These are phyloP conservation scores for Phalloptychus januarius DNA, from an alignment of 2,797 vertebrate species.

Conservation along the genomic window DNA sequence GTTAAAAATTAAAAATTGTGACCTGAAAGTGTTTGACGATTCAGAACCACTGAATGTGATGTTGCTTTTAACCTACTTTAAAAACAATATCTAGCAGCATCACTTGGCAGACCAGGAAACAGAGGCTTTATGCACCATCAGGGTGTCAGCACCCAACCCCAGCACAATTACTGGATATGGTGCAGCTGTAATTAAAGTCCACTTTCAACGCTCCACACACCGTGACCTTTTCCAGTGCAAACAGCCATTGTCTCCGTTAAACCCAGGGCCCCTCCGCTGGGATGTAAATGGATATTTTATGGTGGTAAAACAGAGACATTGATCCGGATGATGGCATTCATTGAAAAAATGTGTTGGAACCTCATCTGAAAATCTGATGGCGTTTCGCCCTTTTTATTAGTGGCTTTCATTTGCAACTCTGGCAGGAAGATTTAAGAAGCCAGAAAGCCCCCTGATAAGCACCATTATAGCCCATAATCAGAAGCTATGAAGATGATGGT, in stretches of 20 bases:
- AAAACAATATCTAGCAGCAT: conserved; percentile 42
- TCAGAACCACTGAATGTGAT: too few species aligned
- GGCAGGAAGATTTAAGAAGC: conserved; percentile 51
- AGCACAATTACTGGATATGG: conserved; percentile 60
- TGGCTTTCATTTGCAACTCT: conserved; percentile 40
- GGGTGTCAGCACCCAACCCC: conserved; percentile 56
- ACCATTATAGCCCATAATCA: conserved; percentile 72
- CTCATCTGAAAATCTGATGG: conserved; percentile 27
- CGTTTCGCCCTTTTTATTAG: conserved; percentile 36
- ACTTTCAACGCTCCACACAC: conserved; percentile 53
- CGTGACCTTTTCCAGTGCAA: conserved; percentile 72
- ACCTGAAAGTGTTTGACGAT: background rate
- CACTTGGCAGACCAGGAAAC: conserved; percentile 29
- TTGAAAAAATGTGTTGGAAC: conserved; percentile 11
- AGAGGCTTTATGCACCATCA: conserved; percentile 38
- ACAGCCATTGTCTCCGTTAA: conserved; percentile 65
- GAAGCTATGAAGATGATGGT: conserved; percentile 67
- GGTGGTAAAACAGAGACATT: conserved; percentile 32
- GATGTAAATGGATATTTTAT: conserved; percentile 48
- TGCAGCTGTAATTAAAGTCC: conserved; percentile 70
- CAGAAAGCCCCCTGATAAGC: conserved; percentile 60
- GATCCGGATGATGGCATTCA: conserved; percentile 7
- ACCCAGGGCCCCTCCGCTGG: conserved; percentile 38
- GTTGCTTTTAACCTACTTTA: conserved; percentile 6
- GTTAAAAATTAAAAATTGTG: background rate